phyloP scores from a whole-genome alignment of 2,888 invertebrate species.

The Mesoligia furuncula region DNA sequence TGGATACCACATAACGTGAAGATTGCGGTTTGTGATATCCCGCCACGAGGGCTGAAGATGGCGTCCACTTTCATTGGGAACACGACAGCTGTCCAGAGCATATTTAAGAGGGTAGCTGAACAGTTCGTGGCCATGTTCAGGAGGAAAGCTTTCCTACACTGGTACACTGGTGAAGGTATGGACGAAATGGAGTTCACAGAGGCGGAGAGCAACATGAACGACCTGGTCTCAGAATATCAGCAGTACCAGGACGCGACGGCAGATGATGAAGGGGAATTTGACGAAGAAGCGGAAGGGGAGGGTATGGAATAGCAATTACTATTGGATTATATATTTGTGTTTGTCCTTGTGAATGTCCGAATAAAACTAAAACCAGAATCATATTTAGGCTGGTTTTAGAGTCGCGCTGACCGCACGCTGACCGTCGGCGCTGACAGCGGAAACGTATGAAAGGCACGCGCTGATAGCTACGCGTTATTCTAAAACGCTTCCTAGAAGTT shows the following conservation, averaged over 20 bases:
- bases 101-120: constrained; percentile 96
- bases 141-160: constrained; percentile 98
- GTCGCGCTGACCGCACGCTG: no score
- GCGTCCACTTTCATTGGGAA: constrained; percentile 97
- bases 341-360: constrained; percentile 74
- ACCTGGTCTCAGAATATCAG: constrained; percentile 93
- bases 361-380: constrained; percentile 68
- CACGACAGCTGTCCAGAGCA: constrained; percentile 95
- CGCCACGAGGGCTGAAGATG: constrained; percentile 94
- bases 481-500: no score
- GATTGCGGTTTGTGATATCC: constrained; percentile 95
- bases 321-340: constrained; percentile 73
- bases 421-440: no score
- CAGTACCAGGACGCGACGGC: constrained; percentile 93
- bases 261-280: constrained; percentile 90
- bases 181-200: constrained; percentile 98
- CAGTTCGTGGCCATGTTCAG: constrained; percentile 98
- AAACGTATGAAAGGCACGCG: no score
- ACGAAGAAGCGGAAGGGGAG: constrained; percentile 89
- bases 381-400: no score
- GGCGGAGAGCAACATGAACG: constrained; percentile 96
- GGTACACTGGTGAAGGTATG: constrained; percentile 98
- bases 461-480: no score
- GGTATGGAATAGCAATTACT: constrained; percentile 83
- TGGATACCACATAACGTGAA: constrained; percentile 95